phyloP scores from a whole-genome alignment of 2,888 invertebrate species.

The Cheilosia grossa region DNA sequence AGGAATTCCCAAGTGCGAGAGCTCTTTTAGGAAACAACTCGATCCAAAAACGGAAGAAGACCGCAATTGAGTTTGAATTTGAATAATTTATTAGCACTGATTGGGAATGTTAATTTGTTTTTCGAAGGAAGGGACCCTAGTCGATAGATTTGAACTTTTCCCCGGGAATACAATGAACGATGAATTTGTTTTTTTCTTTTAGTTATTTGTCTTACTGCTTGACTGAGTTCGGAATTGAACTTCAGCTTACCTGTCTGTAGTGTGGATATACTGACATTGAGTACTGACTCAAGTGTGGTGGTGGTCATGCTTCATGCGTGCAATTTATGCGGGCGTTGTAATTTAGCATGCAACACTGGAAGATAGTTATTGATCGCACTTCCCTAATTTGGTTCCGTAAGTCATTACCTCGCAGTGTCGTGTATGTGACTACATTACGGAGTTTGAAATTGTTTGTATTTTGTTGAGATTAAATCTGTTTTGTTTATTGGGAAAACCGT shows the following conservation, averaged over 20 bases:
- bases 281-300: not conserved
- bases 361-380: constrained; percentile 68
- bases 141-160: constrained; percentile 63
- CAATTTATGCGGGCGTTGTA: constrained; percentile 47
- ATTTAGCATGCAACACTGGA: constrained; percentile 70
- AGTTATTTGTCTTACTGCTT: constrained; percentile 20
- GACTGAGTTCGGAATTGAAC: constrained; percentile 54
- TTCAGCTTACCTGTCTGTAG: not conserved
- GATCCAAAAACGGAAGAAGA: constrained; percentile 74
- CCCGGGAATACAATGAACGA: constrained; percentile 42
- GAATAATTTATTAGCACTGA: constrained; percentile 72
- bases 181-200: constrained; percentile 4
- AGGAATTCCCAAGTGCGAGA: constrained; percentile 59
- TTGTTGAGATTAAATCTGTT: constrained; percentile 18
- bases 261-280: not conserved
- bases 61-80: constrained; percentile 68
- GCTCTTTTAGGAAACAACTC: constrained; percentile 51
- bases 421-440: constrained; percentile 46
- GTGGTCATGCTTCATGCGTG: constrained; percentile 68
- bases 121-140: not conserved
- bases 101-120: constrained; percentile 66
- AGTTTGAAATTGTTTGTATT: constrained; percentile 46
- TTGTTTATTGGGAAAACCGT: constrained; percentile 40
- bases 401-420: constrained; percentile 54
- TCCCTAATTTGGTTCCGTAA: constrained; percentile 73